These are phyloP conservation scores for Crambe crambe DNA, from an alignment of 37 sponge, comb jelly and placozoan species.

Conservation along the genomic window DNA sequence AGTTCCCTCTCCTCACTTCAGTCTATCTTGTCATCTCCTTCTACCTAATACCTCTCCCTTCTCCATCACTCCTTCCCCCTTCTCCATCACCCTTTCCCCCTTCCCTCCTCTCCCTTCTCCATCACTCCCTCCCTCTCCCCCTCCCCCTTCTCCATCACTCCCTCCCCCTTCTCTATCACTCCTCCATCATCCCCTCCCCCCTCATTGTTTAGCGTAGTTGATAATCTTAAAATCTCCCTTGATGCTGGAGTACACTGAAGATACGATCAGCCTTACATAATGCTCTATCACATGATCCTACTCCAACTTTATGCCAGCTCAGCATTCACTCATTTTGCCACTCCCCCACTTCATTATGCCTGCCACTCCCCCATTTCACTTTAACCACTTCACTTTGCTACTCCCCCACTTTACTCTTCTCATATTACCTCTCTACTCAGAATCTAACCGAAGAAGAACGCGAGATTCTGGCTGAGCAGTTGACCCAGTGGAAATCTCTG, in stretches of 20 bases:
- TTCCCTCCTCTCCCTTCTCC: no score
- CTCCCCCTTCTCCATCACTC: neutral
- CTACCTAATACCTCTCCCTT: neutral
- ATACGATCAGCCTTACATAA: no score
- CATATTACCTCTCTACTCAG: conserved; percentile 4
- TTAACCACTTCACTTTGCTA: no score
- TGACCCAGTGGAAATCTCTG: conserved; percentile 78
- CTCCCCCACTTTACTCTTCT: no score
- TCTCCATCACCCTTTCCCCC: neutral
- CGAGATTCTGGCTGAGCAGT: conserved; percentile 82
- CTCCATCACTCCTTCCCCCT: neutral
- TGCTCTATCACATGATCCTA: no score
- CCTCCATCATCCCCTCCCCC: neutral
- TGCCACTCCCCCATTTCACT: neutral
- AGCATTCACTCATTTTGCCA: no score
- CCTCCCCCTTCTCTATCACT: neutral
- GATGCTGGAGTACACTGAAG: no score
- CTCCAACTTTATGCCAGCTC: no score
- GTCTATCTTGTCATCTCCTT: neutral
- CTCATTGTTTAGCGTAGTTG: no score
- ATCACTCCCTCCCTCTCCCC: no score
- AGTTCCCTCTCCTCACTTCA: neutral
- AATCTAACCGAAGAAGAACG: conserved; percentile 85
- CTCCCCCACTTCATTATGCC: neutral
- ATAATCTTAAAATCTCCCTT: no score